Base-by-base conservation (phyloP, 2,888 invertebrate genomes). In the Yponomeuta cagnagella region DNA sequence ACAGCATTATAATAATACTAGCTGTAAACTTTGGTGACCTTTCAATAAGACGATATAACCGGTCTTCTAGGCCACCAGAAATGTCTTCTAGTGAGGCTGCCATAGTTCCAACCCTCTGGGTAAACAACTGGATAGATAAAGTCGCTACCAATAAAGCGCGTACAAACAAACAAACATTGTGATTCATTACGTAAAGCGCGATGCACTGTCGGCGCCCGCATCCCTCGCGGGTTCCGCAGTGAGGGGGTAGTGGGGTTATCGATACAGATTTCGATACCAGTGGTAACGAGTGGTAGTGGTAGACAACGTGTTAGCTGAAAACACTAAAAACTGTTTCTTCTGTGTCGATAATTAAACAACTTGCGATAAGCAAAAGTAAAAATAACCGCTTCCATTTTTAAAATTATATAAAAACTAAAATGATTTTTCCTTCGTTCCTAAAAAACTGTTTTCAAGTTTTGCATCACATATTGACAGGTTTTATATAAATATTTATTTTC, bases 121-220 rank as follows among this genome's bases (percentile, higher is more conserved):
- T 67, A 37, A 67, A 48, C 43, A 67, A 48, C 15, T 12, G 48
- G 10, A 58, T 58, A 58, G 52, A 58, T 58, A 58, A 58, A 69
- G 69, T 69, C 52, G 10, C 58, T 69, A 69, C 69, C 33, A 72
- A 72, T 70, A 72, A 64, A 66, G 37, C 70, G 48, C 64, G 52
- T 58, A 15, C 52, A 58, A 58, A 58, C 30, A 43, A 4, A 58
- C 63, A 71, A 64, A 71, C 48, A 65, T 69, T 68, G 70, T 72
- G 72, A 72, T 71, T 72, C 72, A 71, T 52, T 72, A 71, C 71
- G 72, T 68, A 73, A 68, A 70, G 73, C 58, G 10, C 68, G 69
- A 73, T 63, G 72, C 70, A 68, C 68, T 71, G 43, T 43, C 70
- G 71, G 63, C 71, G 73, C 70, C 73, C 71, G 71, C 72, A 72